Evolutionary conservation across 2,113 vertebrate species (phyloP), one percentile per base, ranked within the genome.

Genomic region (Eublepharis macularius): DNA sequence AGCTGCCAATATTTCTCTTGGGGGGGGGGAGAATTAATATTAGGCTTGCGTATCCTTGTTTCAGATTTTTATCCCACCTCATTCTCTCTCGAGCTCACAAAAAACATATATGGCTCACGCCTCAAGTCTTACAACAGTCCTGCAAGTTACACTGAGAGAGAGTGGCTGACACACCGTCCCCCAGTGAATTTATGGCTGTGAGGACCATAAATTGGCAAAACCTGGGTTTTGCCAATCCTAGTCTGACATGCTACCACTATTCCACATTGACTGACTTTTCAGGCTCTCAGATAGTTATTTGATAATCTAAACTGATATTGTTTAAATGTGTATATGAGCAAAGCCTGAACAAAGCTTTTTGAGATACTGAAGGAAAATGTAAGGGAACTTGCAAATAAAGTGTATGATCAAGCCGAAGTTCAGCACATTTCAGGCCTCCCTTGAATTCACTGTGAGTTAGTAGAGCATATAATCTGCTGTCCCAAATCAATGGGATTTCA

Each of bases 1-100:
- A 78, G 88, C 75, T 90, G 2, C 91, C 90, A 93, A 93, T 92
- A 81, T 66, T 93, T 92, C 49, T 88, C 88, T 85, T 75, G 93
- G 73, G 13, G 84, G 75, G 79, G 75, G 81, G 76, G 81, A 83
- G 76, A 13, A 63, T 94, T 89, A 85, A 91, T 93, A 10, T 72
- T 65, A 2, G 12, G 32, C n/a, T 49, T 16, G 11, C 36, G 24
- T 16, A 43, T 4, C 34, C 19, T 26, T 51, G 54, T 24, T 54
- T 24, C 6, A 32, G 34, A 72, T 41, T 57, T 14, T 43, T 73
- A 39, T 12, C 32, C 34, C 41, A 54, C 54, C 9, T n/a, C 10
- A 36, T 36, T 32, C n/a, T 43, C 63, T 68, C 10, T 12, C 4
- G 19, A 68, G 68, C 45, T 13, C 19, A 78, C 54, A 57, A 21